Percentiles rank a stretch among this genome's conserved stretches.
phyloP scores from a whole-genome alignment of 2,113 vertebrate genomes.

The Sceloporus undulatus region DNA sequence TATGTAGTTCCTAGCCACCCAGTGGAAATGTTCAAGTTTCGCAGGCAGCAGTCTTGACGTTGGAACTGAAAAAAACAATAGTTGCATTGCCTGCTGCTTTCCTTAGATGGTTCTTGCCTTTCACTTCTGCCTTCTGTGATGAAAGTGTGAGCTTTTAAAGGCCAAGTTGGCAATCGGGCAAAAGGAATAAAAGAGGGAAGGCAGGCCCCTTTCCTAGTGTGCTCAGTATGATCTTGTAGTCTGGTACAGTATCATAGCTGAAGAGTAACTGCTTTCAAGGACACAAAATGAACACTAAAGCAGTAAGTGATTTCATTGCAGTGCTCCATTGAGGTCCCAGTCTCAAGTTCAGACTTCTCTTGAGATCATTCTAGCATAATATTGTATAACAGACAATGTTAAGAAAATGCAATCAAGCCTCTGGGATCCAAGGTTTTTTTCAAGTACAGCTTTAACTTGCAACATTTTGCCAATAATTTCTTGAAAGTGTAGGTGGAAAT shows the following conservation, averaged over 20 bases:
- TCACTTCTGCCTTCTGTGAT: neutral
- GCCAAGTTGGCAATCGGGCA: conserved; percentile 42
- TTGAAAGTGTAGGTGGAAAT: conserved; percentile 33
- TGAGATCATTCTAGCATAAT: conserved; percentile 58
- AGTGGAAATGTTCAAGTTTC: conserved; percentile 68
- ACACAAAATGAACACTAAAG: conserved; percentile 49
- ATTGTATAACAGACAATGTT: conserved; percentile 51
- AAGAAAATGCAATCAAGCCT: conserved; percentile 58
- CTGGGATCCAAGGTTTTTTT: conserved; percentile 53
- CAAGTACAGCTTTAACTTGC: conserved; percentile 61
- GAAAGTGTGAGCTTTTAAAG: conserved; percentile 36
- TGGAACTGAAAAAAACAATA: conserved; percentile 54
- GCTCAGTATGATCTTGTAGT: neutral
- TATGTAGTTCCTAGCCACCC: conserved; percentile 66
- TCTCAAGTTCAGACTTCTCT: conserved; percentile 46
- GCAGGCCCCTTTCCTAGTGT: conserved; percentile 25
- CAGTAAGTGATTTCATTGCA: conserved; percentile 63
- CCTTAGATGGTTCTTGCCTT: conserved; percentile 54
- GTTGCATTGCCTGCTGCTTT: conserved; percentile 64
- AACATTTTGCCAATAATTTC: conserved; percentile 50
- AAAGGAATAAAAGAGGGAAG: conserved; percentile 17
- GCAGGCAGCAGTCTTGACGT: conserved; percentile 63
- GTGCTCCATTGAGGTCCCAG: conserved; percentile 40
- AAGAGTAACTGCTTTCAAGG: conserved; percentile 55
- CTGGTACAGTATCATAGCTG: conserved; percentile 54